These are phyloP conservation scores for Plestiodon gilberti DNA, from an alignment of 2,113 vertebrate species.

Conservation along the genomic window DNA sequence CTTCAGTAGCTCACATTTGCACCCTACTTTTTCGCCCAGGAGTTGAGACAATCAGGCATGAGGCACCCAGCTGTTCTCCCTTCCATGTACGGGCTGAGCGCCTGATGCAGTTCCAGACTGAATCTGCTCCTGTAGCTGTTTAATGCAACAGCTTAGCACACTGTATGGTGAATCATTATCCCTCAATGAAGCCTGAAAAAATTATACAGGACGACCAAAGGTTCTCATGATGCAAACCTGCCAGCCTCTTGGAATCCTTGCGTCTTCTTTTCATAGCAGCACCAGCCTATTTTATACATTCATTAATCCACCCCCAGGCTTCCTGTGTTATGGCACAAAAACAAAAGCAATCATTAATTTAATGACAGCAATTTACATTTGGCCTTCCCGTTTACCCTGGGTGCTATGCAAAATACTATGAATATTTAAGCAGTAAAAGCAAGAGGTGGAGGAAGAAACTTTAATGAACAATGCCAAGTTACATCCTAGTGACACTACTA, in stretches of 20 bases:
- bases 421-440: not conserved
- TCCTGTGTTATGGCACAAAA: not conserved
- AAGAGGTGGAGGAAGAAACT: no score
- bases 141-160: no score
- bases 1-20: no score
- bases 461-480: no score
- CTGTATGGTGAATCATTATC: slow-evolving; percentile 50
- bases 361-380: not conserved
- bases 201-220: slow-evolving; percentile 37
- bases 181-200: slow-evolving; percentile 34
- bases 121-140: not conserved
- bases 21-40: no score
- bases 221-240: slow-evolving; percentile 43
- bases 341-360: not conserved
- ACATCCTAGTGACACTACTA: not conserved
- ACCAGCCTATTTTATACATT: not conserved
- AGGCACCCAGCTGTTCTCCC: not conserved
- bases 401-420: not conserved
- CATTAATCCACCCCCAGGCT: not conserved
- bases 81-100: not conserved
- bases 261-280: slow-evolving; percentile 50
- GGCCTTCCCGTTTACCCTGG: not conserved
- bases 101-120: not conserved
- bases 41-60: not conserved
- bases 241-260: slow-evolving; percentile 42